Percentiles rank a stretch among this genome's conserved stretches.
Conservation (phyloP, 2,113 vertebrate species). For the Picathartes gymnocephalus region DNA sequence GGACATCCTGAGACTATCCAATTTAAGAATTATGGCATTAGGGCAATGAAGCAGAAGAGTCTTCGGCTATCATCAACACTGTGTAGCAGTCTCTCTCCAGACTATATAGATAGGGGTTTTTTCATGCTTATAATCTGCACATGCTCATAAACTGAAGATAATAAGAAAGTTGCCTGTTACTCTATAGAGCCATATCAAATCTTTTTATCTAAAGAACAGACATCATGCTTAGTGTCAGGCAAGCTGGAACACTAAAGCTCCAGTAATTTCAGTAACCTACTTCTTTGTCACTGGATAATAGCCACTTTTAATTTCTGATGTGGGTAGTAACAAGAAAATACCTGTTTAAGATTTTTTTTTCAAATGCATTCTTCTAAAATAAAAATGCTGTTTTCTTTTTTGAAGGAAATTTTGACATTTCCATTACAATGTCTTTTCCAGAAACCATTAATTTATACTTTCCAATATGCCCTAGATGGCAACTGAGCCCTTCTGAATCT, state of each 20-base stretch:
- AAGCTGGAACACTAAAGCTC: background rate
- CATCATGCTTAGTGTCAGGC: background rate
- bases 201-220: background rate
- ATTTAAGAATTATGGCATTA: background rate
- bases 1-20: background rate
- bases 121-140: background rate
- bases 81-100: background rate
- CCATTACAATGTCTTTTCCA: background rate
- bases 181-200: background rate
- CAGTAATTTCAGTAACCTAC: background rate
- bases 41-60: background rate
- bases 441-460: background rate
- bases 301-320: background rate
- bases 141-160: background rate
- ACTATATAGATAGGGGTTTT: background rate
- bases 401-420: background rate
- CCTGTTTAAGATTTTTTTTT: background rate
- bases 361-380: background rate
- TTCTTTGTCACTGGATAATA: background rate
- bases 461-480: background rate
- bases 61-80: background rate
- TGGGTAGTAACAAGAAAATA: background rate
- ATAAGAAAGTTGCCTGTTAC: background rate
- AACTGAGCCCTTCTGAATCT: background rate
- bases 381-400: background rate